Evolutionary conservation across 2,888 invertebrate genomes (phyloP).

Genomic region (Prenolepis imparis): DNA sequence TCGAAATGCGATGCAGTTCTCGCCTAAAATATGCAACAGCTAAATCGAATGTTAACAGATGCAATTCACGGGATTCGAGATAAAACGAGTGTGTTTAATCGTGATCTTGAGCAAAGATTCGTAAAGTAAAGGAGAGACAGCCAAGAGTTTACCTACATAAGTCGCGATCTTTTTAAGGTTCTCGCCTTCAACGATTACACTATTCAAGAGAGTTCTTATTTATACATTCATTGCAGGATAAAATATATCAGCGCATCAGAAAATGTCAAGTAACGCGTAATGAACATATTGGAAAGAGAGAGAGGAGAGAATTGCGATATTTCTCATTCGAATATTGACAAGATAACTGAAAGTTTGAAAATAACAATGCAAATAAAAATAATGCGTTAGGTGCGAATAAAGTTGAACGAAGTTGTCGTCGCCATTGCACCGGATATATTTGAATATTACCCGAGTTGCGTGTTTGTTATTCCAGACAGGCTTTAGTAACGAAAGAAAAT

Average conservation of each 20-base stretch:
- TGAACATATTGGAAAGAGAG: background rate
- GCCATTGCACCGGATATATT: slow-evolving; percentile 37
- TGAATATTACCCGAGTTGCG: slow-evolving; percentile 41
- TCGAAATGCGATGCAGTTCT: slow-evolving; percentile 30
- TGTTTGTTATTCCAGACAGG: slow-evolving; percentile 30
- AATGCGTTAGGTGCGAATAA: slow-evolving; percentile 24
- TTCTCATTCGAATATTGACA: background rate
- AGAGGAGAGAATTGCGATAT: background rate
- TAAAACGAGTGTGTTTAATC: slow-evolving; percentile 16
- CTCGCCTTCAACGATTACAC: background rate
- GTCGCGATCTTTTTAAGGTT: background rate
- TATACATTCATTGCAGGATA: background rate
- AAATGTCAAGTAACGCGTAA: slow-evolving; percentile 22
- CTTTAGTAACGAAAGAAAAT: slow-evolving; percentile 49
- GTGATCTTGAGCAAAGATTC: slow-evolving; percentile 8
- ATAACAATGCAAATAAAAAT: background rate
- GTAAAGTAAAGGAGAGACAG: background rate
- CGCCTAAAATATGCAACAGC: slow-evolving; percentile 42
- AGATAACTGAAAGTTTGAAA: slow-evolving; percentile 30
- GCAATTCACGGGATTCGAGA: slow-evolving; percentile 3
- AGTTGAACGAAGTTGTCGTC: slow-evolving; percentile 32
- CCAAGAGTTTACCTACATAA: background rate
- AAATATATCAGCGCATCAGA: background rate
- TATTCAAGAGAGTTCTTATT: slow-evolving; percentile 28
- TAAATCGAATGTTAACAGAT: slow-evolving; percentile 35